phyloP scores from a whole-genome alignment of 2,113 vertebrate species.

The Hylia prasina region DNA sequence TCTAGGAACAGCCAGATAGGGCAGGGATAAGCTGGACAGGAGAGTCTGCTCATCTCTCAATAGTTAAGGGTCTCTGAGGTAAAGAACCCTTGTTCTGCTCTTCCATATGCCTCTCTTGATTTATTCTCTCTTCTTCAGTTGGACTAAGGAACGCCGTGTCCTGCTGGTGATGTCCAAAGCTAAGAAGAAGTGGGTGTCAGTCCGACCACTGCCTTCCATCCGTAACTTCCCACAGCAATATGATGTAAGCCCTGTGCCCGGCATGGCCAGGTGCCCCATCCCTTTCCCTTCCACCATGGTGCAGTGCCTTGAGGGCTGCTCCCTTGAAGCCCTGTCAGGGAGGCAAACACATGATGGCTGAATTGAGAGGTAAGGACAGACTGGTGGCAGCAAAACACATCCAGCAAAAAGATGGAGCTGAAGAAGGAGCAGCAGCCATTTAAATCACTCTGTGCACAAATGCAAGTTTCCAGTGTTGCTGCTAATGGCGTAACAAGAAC shows the following conservation, averaged over 20 bases:
- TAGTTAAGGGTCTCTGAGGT: neutral
- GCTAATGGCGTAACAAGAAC: neutral
- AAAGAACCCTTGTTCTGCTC: neutral
- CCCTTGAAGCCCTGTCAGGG: neutral
- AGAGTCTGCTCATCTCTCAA: neutral
- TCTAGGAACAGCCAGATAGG: neutral
- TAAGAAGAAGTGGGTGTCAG: slow-evolving; percentile 89
- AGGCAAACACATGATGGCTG: neutral
- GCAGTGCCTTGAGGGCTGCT: neutral
- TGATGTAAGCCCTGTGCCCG: slow-evolving; percentile 72
- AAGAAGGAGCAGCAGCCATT: neutral
- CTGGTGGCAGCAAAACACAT: neutral
- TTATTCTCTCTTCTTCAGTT: slow-evolving; percentile 72
- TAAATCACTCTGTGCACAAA: neutral
- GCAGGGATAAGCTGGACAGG: neutral
- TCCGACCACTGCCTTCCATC: slow-evolving; percentile 87
- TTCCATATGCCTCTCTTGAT: neutral
- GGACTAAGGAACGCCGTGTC: slow-evolving; percentile 87
- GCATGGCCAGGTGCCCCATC: neutral
- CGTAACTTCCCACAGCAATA: slow-evolving; percentile 88
- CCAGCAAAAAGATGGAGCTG: neutral
- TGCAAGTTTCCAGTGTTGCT: neutral
- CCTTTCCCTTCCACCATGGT: neutral
- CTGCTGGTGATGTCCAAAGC: slow-evolving; percentile 89
- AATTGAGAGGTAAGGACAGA: neutral